Base-by-base conservation (phyloP, 1,140 invertebrate species). In the Papilio xuthus region DNA sequence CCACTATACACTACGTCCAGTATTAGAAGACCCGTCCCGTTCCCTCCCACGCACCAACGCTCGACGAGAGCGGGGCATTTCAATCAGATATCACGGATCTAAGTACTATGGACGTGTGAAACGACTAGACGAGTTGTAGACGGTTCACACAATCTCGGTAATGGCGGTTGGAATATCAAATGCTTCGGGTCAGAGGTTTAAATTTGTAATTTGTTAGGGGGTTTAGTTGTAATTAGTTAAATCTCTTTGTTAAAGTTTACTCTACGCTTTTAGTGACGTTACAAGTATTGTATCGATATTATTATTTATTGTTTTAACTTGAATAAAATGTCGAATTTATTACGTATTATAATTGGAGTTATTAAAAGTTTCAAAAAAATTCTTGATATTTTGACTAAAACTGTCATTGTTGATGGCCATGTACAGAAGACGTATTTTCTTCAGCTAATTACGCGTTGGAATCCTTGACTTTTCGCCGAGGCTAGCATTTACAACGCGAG, bases 111-210 rank as follows among this genome's bases (percentile, higher is more conserved):
- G 90, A 85, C 83, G 77, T 84, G 83, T 85, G 86, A 79, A 81
- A 83, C 84, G 88, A 86, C 90, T 92, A 92, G 90, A 92, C 90
- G 90, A 85, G 81, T 83, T 82, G 89, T 89, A 92, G 90, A 92
- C 90, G 86, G 84, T 81, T 84, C 78, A 83, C 78, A 79, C 79
- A 82, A 83, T 83, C 83, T 84, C 85, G 85, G 82, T 86, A 83
- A 84, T 83, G 81, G 81, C 80, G 82, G 88, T 87, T 88, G 80
- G 82, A 81, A 85, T 83, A 83, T 84, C 72, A 83, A 85, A 84
- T 81, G 84, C 84, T 84, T 83, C 81, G 82, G 81, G 83, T 79
- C 80, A 78, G 80, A 84, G 85, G 84, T 83, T 85, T 87, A 83
- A 84, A 84, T 84, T 85, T 83, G 81, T 50, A 73, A 73, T 73